Percentiles rank a stretch among this genome's conserved stretches.
phyloP scores from a whole-genome alignment of 1,140 invertebrate species.

The Octopus bimaculoides region DNA sequence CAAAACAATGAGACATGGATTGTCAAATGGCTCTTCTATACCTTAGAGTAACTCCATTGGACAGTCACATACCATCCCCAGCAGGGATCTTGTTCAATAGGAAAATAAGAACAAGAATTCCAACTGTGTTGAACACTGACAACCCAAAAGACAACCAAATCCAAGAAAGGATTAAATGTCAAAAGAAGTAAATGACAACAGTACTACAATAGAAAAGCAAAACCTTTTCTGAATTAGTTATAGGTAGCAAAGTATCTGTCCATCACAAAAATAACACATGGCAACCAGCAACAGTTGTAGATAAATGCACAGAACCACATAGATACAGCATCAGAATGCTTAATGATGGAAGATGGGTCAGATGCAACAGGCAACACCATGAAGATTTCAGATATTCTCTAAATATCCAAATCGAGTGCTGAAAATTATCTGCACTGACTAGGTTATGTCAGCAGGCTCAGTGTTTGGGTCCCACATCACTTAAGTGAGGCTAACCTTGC shows the following conservation, averaged over 20 bases:
- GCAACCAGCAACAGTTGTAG: not conserved
- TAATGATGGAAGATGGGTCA: not conserved
- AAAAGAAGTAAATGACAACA: not conserved
- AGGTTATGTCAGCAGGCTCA: too few species aligned
- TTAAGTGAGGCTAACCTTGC: too few species aligned
- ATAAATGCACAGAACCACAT: not conserved
- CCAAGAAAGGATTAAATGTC: not conserved
- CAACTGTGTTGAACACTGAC: not conserved
- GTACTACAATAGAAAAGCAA: not conserved
- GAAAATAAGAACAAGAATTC: not conserved
- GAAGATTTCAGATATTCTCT: too few species aligned
- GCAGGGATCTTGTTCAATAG: not conserved
- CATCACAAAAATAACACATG: not conserved
- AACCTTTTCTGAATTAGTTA: not conserved
- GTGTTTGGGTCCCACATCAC: too few species aligned
- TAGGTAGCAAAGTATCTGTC: not conserved
- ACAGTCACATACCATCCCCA: not conserved
- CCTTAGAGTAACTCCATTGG: not conserved
- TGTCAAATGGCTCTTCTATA: not conserved
- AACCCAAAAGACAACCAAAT: not conserved
- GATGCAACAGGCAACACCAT: not conserved
- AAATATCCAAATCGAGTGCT: too few species aligned
- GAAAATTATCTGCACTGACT: too few species aligned
- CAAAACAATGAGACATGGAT: not conserved
- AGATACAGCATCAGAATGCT: not conserved